Evolutionary conservation across 2,888 invertebrate species (phyloP), one percentile per base, ranked within the genome.

Genomic region (Nipponacmea schrenckii): DNA sequence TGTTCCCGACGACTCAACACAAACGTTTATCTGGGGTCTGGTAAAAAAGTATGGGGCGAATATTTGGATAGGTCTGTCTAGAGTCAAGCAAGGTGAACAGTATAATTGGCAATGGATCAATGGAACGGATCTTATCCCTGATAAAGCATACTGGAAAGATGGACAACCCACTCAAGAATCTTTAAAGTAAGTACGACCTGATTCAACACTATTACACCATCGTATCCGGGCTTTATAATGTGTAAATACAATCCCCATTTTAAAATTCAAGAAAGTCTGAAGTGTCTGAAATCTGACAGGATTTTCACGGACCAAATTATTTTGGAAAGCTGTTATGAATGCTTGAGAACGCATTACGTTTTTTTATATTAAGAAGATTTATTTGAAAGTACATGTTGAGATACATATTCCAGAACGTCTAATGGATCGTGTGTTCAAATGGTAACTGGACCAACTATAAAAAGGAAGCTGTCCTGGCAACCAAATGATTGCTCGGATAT

Each of bases 11-110:
- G 27, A 48, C 39, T 20, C 45, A 44, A 64, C 69, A 17, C 64
- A 69, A 31, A 64, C 69, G 5, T 27, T 48, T 7, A 2, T 69
- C 17, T 69, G 69, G 69, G 64, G 64, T 45, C 48, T 48, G 45
- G 69, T 63, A 17, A 48, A 50, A 31, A 69, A 48, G 0, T 48
- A 64, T n/a, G 64, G 64, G 10, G 64, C 48, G 26, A 69, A 69
- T 39, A 5, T 64, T 17, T 69, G 69, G 69, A 3, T 69, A 7
- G 27, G 64, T 1, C 45, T 69, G 44, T 44, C 46, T 8, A 64
- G 64, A 8, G 10, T 56, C 0, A n/a, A n/a, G 10, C 24, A 24
- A 24, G 24, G 24, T 24, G 24, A 24, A 14, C 56, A 20, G 24
- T 20, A 24, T 20, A 56, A 20, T 12, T 56, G 56, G 56, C 20